Percentiles rank a stretch among this genome's conserved stretches.
Evolutionary conservation across 2,888 invertebrate genomes (phyloP).

Genomic region (Synergus laeviventris): DNA sequence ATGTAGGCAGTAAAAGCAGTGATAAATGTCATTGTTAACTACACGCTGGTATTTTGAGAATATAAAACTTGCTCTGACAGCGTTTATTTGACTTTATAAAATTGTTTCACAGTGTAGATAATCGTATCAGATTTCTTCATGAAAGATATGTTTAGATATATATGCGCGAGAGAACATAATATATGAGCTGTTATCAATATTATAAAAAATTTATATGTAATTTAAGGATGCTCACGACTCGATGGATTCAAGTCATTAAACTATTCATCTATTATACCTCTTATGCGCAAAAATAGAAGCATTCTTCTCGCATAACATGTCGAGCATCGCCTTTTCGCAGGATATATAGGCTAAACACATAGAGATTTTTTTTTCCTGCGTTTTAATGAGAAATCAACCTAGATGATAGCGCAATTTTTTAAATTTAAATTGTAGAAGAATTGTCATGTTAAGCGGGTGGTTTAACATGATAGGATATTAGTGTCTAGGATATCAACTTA

Average conservation of each 20-base stretch:
- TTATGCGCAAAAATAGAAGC: not conserved
- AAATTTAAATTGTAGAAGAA: not conserved
- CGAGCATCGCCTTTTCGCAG: not conserved
- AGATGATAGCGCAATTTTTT: not conserved
- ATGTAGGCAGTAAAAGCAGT: not conserved
- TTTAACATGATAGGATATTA: conserved; percentile 18
- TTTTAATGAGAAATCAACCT: not conserved
- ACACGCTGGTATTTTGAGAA: not conserved
- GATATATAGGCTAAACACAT: not conserved
- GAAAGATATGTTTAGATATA: not conserved
- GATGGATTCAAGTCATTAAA: not conserved
- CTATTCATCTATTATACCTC: not conserved
- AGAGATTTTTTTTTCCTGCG: too few relatives aligned
- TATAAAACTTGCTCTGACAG: not conserved
- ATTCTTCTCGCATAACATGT: not conserved
- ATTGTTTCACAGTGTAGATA: not conserved
- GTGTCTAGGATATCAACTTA: conserved; percentile 41
- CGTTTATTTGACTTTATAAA: not conserved
- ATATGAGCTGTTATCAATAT: conserved; percentile 33
- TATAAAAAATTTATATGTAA: conserved; percentile 25
- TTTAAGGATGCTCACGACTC: conserved; percentile 31
- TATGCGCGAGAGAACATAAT: not conserved
- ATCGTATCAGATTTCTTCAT: conserved; percentile 4
- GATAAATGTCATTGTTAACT: not conserved
- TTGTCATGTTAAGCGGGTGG: not conserved